Evolutionary conservation across 2,888 invertebrate species (phyloP).

Genomic region (Graphium colonna): DNA sequence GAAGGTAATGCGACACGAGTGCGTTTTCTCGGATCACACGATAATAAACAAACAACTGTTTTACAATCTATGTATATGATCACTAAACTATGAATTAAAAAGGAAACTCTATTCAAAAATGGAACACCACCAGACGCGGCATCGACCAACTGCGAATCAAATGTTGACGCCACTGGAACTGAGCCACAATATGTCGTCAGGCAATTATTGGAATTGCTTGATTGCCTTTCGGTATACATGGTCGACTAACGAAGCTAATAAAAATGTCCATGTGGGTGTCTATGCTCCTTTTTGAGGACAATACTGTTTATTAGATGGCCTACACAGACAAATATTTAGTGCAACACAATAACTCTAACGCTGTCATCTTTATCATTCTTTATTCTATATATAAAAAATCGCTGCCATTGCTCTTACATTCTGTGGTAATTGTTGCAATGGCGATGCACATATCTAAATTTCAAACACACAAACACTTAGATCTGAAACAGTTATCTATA

Average conservation of each 20-base stretch:
- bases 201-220: conserved; percentile 20
- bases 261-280: not conserved
- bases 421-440: too few species aligned
- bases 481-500: too few species aligned
- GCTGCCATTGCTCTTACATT: too few species aligned
- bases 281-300: too few species aligned
- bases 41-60: conserved; percentile 11
- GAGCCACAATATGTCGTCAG: conserved; percentile 5
- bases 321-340: too few species aligned
- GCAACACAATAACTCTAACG: too few species aligned
- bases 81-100: conserved; percentile 2
- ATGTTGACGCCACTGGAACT: conserved; percentile 7
- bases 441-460: too few species aligned
- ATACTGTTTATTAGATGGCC: too few species aligned
- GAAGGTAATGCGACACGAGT: conserved; percentile 30
- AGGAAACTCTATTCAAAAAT: not conserved
- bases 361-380: too few species aligned
- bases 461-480: too few species aligned
- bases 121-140: not conserved
- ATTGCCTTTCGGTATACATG: conserved; percentile 1
- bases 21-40: conserved; percentile 30
- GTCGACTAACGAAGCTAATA: not conserved
- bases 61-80: not conserved
- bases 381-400: too few species aligned
- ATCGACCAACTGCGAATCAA: not conserved